phyloP scores from a whole-genome alignment of 2,113 vertebrate species.

The Notechis scutatus region DNA sequence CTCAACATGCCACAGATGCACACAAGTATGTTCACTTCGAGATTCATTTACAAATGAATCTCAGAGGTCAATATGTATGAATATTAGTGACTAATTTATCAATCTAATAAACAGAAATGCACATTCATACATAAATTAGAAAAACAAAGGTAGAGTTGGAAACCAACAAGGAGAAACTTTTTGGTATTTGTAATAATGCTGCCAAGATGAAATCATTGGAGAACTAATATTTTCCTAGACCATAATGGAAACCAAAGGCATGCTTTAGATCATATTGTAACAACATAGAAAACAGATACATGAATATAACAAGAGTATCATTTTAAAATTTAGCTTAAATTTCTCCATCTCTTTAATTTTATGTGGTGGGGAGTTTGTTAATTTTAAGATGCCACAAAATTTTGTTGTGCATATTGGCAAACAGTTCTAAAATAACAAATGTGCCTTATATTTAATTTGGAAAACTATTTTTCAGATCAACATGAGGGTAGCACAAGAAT shows the following conservation, averaged over 20 bases:
- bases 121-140: rapidly evolving
- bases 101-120: background rate
- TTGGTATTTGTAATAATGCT: background rate
- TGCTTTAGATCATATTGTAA: background rate
- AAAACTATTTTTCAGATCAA: background rate
- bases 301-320: background rate
- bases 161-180: background rate
- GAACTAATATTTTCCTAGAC: background rate
- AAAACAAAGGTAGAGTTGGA: background rate
- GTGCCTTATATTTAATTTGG: background rate
- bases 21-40: background rate
- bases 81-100: background rate
- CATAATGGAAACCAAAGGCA: background rate
- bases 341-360: background rate
- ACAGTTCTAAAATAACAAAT: background rate
- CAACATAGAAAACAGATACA: background rate
- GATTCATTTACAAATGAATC: background rate
- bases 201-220: background rate
- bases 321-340: background rate
- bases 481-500: background rate
- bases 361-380: background rate
- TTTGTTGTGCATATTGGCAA: background rate
- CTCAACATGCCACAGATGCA: background rate
- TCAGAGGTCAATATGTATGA: background rate
- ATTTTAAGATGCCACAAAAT: background rate